phyloP scores from a whole-genome alignment of 2,113 vertebrate species.

The Paralichthys olivaceus region DNA sequence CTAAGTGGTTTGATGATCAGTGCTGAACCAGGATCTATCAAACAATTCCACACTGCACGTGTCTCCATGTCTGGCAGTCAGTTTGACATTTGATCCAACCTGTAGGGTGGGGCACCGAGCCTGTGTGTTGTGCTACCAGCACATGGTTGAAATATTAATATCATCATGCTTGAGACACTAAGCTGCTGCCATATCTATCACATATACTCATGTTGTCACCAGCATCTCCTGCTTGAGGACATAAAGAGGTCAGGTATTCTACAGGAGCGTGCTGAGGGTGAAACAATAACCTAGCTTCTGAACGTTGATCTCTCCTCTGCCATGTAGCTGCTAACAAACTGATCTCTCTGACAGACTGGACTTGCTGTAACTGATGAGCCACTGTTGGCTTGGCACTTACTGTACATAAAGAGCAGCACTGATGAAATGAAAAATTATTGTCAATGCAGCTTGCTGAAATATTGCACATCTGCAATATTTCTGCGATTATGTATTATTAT shows the following conservation, averaged over 20 bases:
- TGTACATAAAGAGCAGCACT: not conserved
- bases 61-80: conserved; percentile 28
- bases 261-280: not conserved
- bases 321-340: too few species aligned
- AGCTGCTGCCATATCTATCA: conserved; percentile 29
- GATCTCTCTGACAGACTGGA: not conserved
- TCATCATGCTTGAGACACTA: not conserved
- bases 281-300: too few species aligned
- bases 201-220: not conserved
- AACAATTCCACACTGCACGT: not conserved
- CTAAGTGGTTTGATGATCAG: not conserved
- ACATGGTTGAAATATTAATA: conserved; percentile 64
- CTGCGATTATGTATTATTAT: not conserved
- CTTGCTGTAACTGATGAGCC: not conserved
- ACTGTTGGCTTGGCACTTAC: not conserved
- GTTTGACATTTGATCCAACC: conserved; percentile 54
- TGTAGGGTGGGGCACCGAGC: conserved; percentile 38
- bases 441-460: not conserved
- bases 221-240: conserved; percentile 2
- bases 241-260: conserved; percentile 1
- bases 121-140: conserved; percentile 43
- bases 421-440: too few species aligned
- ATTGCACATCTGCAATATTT: not conserved
- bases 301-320: too few species aligned
- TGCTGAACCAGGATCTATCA: not conserved